Base-by-base conservation (phyloP, 2,113 vertebrate species). In the Corvus hawaiiensis region DNA sequence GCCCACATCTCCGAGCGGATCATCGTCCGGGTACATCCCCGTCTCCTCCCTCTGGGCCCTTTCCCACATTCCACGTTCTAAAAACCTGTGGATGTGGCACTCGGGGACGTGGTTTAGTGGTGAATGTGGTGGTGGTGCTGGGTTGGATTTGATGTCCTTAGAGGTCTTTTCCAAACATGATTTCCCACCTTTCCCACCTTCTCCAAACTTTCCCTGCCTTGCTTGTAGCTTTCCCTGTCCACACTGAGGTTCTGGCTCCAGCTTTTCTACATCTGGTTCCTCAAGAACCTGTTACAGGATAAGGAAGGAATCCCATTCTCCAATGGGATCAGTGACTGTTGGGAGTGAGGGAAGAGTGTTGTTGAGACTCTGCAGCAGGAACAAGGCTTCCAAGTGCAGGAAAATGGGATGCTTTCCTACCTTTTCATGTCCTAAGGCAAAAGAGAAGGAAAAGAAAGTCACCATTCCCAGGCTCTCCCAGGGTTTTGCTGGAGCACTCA, bases 1-100 rank as follows among this genome's bases (percentile, higher is more conserved):
- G 99, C 99, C 54, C 99, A 99, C 81, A 99, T 98, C 96, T 99
- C 99, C 1, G 99, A 99, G 98, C 99, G 99, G 97, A 99, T 99
- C 98, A 99, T 99, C 33, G 99, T 99, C 97, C 98, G 99, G 98
- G 99, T 99, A 98, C 99, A 94, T 89, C 37, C 75, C 30, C 4
- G 26, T 15, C 41, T 54, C 19, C 68, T 69, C 33, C 71, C 49
- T 91, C 88, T 16, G 52, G 39, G 46, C 23, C 20, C 32, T 33
- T 37, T 73, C 62, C 41, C 16, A 1, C 75, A 14, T 67, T 30
- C 43, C 55, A 26, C 6, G 0, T 4, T 11, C 20, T 15, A 13
- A 14, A 82, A 48, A 48, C 1, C 2, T 8, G 13, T 32, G 55
- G n/a, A 19, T 62, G 55, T 16, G n/a, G 41, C 41, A 21, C 19